Evolutionary conservation across 1,140 invertebrate genomes (phyloP), one percentile per base, ranked within the genome.

Genomic region (Drosophila orena): DNA sequence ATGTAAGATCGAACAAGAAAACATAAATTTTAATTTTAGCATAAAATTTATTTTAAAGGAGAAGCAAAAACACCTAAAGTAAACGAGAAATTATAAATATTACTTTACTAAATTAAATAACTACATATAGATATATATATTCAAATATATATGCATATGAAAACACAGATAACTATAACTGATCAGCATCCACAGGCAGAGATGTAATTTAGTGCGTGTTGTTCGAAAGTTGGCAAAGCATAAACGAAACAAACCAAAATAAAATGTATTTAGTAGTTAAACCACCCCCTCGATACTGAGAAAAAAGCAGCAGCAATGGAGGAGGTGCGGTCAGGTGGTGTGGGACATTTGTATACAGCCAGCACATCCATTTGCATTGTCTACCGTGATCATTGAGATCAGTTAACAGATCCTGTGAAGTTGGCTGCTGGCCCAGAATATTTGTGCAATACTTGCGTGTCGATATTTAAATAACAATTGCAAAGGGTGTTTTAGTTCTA

Each of bases 21-120:
- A 64, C 57, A 59, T 85, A 86, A 80, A 69, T 53, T 72, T 79
- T 72, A 76, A 79, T 83, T 88, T 88, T 86, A 90, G 86, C 62
- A 62, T 90, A 86, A 79, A 80, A 86, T 68, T 86, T 81, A 86
- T 70, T 86, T 86, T 69, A 90, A 90, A 74, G 40, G 68, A 58
- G 34, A 74, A 64, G 56, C 52, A 68, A 68, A 58, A 61, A 60
- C 49, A 34, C 22, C 62, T 65, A 85, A 79, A 84, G 77, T 81
- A 89, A 90, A 86, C 61, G 74, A 86, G 83, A 80, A 85, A 90
- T 75, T 88, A 88, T 79, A 90, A 78, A 90, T 69, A 64, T 90
- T 90, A 90, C 81, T 90, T 90, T 90, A 90, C 75, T 90, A 86
- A 90, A 90, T 90, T 90, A 76, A 74, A 90, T 53, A 68, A 60